These are phyloP conservation scores for Aelia acuminata DNA, from an alignment of 2,888 invertebrate species.

Conservation along the genomic window DNA sequence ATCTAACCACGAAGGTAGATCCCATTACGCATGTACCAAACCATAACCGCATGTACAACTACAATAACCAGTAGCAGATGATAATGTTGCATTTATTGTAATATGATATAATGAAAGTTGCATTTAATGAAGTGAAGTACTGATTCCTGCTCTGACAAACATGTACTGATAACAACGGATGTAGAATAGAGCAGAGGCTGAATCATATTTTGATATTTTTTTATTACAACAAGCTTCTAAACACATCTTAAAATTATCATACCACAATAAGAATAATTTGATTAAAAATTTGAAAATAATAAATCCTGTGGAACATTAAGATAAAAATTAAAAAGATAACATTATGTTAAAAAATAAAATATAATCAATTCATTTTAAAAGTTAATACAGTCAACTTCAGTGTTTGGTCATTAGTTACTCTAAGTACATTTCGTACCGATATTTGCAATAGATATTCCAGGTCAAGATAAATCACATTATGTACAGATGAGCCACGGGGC, in stretches of 20 bases:
- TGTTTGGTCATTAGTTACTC: slow-evolving; percentile 32
- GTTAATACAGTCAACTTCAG: slow-evolving; percentile 17
- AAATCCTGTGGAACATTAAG: not conserved
- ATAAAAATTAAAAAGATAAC: not conserved
- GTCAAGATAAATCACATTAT: slow-evolving; percentile 47
- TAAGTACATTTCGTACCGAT: slow-evolving; percentile 16
- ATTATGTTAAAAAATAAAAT: not conserved
- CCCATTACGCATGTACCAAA: too few species aligned
- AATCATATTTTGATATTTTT: not conserved
- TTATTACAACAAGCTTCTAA: not conserved
- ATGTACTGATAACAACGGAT: too few species aligned
- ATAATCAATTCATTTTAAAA: not conserved
- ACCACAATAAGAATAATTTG: not conserved
- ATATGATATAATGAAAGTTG: too few species aligned
- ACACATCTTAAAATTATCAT: slow-evolving; percentile 1
- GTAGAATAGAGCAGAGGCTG: not conserved
- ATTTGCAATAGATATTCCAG: slow-evolving; percentile 30
- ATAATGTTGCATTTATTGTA: too few species aligned
- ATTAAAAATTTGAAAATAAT: not conserved
- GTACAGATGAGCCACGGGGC: slow-evolving; percentile 41
- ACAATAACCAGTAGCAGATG: too few species aligned
- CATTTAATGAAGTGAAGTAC: too few species aligned
- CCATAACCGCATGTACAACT: too few species aligned
- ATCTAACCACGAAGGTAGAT: too few species aligned
- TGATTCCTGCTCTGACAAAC: too few species aligned